Conservation (phyloP, 2,113 vertebrate species). For the Macquaria ambigua region DNA sequence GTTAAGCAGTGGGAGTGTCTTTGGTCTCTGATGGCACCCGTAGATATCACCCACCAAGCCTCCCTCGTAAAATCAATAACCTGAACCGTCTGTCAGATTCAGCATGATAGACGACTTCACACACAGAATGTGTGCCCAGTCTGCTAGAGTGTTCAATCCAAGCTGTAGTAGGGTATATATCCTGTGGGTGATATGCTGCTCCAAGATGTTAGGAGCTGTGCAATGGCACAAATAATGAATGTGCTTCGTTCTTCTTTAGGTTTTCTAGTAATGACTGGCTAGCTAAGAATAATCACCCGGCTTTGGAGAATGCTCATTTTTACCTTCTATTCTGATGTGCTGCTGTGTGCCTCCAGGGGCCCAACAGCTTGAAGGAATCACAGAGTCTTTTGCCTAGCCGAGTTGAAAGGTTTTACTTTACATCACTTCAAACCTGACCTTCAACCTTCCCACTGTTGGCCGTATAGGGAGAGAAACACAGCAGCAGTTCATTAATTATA, state of each 20-base stretch:
- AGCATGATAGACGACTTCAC: slow-evolving; percentile 54
- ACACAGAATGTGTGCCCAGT: slow-evolving; percentile 26
- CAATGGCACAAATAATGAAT: slow-evolving; percentile 63
- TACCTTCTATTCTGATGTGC: slow-evolving; percentile 47
- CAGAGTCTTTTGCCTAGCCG: slow-evolving; percentile 25
- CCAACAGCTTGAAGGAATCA: slow-evolving; percentile 52
- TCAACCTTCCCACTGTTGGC: slow-evolving; percentile 20
- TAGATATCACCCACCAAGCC: slow-evolving; percentile 47
- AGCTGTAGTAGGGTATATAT: slow-evolving; percentile 36
- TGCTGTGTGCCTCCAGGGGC: slow-evolving; percentile 27
- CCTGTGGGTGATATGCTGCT: slow-evolving; percentile 44
- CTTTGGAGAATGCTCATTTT: slow-evolving; percentile 53
- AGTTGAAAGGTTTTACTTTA: slow-evolving; percentile 59
- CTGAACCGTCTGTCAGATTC: slow-evolving; percentile 56
- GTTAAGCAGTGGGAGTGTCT: slow-evolving; percentile 58
- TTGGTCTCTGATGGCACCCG: slow-evolving; percentile 46
- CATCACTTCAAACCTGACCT: slow-evolving; percentile 45
- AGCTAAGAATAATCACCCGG: slow-evolving; percentile 55
- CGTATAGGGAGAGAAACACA: slow-evolving; percentile 4
- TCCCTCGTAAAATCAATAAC: slow-evolving; percentile 67
- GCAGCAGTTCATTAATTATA: slow-evolving; percentile 39
- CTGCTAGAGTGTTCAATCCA: slow-evolving; percentile 21
- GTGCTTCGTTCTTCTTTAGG: slow-evolving; percentile 41
- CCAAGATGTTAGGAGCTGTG: slow-evolving; percentile 31
- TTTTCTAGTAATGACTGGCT: slow-evolving; percentile 50